phyloP scores from a whole-genome alignment of 2,113 vertebrate genomes.

The Ailuropoda melanoleuca region DNA sequence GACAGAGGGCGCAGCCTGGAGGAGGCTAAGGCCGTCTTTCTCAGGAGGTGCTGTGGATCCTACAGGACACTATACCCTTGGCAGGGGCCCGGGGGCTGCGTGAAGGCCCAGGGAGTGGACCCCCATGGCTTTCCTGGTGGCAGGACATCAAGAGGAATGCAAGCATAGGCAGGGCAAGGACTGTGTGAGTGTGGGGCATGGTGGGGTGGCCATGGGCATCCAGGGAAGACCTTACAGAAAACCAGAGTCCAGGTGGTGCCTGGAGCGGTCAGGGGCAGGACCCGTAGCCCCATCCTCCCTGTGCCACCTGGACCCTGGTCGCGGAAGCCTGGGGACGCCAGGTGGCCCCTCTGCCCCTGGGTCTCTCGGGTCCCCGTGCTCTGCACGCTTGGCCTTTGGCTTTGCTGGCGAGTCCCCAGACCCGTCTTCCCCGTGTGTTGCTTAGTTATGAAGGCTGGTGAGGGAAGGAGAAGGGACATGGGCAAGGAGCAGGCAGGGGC shows the following conservation, averaged over 20 bases:
- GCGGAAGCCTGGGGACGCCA: not conserved
- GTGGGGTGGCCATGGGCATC: accelerated
- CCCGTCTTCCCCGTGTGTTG: accelerated
- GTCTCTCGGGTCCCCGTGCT: accelerated
- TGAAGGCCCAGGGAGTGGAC: too few species aligned
- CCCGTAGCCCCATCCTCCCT: accelerated
- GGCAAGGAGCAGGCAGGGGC: not conserved
- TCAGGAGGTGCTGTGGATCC: accelerated
- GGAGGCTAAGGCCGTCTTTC: not conserved
- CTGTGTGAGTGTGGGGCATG: accelerated
- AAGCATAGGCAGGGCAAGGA: too few species aligned
- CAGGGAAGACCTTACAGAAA: not conserved
- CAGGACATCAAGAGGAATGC: not conserved
- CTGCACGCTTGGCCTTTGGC: not conserved
- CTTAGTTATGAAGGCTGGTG: not conserved
- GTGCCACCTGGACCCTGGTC: accelerated
- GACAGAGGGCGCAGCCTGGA: accelerated
- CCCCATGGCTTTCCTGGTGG: not conserved
- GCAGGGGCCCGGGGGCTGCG: accelerated
- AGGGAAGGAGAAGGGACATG: not conserved
- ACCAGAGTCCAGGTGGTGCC: accelerated
- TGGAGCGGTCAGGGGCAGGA: too few species aligned
- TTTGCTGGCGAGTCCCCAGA: accelerated
- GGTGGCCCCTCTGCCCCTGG: too few species aligned
- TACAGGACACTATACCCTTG: accelerated